phyloP scores from a whole-genome alignment of 2,888 invertebrate species.

The Papilio elwesi region DNA sequence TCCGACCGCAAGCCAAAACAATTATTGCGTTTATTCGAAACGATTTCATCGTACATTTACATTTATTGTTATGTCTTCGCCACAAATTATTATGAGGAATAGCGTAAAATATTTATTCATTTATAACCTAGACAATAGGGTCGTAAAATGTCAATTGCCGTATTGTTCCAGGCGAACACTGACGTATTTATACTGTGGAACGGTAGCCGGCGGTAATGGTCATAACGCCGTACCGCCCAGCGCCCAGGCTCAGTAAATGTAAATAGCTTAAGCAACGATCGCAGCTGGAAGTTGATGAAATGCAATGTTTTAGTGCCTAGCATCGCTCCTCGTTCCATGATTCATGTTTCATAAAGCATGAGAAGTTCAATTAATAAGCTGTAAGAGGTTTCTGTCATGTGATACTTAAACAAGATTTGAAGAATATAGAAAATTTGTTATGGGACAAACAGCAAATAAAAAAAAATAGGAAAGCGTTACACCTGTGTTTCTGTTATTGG shows the following conservation, averaged over 20 bases:
- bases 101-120: conserved; percentile 41
- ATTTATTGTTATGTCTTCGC: conserved; percentile 45
- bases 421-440: conserved; percentile 42
- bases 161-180: conserved; percentile 63
- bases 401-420: conserved; percentile 15
- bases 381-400: conserved; percentile 45
- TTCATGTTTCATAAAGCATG: conserved; percentile 45
- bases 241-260: conserved; percentile 53
- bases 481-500: conserved; percentile 61
- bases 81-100: conserved; percentile 33
- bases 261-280: conserved; percentile 69
- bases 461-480: conserved; percentile 62
- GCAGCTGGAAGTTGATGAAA: conserved; percentile 62
- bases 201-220: conserved; percentile 44
- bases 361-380: conserved; percentile 60
- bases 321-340: conserved; percentile 34
- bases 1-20: conserved; percentile 17
- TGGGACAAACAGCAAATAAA: conserved; percentile 47
- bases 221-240: conserved; percentile 44
- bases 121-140: conserved; percentile 51
- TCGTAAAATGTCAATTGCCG: conserved; percentile 64
- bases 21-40: conserved; percentile 37
- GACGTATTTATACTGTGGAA: conserved; percentile 44
- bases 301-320: conserved; percentile 59
- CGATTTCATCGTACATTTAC: conserved; percentile 22